Evolutionary conservation across 2,797 vertebrate genomes (phyloP), one percentile per base, ranked within the genome.

Genomic region (Pseudotriccus pelzelni): DNA sequence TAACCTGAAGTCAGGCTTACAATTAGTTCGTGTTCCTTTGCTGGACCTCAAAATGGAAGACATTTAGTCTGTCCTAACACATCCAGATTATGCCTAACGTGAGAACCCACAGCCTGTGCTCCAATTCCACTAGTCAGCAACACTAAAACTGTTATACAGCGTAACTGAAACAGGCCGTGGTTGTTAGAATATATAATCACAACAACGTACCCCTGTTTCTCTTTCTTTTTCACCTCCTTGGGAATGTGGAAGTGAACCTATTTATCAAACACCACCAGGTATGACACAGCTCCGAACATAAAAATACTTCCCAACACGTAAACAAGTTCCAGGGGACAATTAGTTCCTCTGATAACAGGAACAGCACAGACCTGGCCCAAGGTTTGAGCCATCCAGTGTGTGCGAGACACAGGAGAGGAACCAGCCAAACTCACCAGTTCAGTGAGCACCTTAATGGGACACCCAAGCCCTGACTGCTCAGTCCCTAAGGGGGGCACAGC

Each of bases 161-260:
- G 8, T 2, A 69, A 86, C 21, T 37, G 39, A 43, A 68, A 32
- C 32, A 50, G 55, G 53, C 19, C 44, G 3, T 1, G 2, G 32
- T 9, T 50, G 46, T 1, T 3, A 4, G 11, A 27, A 32, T 6
- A 24, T 0, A 27, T 8, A 25, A 75, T 12, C 36, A 62, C 47
- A 56, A 24, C 36, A 66, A 20, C 16, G 24, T 1, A n/a, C 2
- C 39, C 34, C 17, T 0, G 1, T 16, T 90, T 49, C 25, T 34
- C n/a, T 41, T 69, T 46, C 22, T 69, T 73, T 34, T 64, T 10
- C 2, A 0, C n/a, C 19, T 62, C 36, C 25, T 32, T 5, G 11
- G 28, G 37, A 52, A 66, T 0, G 6, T 23, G 21, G 72, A 95
- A 72, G 36, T 6, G 50, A 74, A 87, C 10, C 34, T 63, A 3